Evolutionary conservation across 2,888 invertebrate species (phyloP), one percentile per base, ranked within the genome.

Genomic region (Physocephala rufipes): DNA sequence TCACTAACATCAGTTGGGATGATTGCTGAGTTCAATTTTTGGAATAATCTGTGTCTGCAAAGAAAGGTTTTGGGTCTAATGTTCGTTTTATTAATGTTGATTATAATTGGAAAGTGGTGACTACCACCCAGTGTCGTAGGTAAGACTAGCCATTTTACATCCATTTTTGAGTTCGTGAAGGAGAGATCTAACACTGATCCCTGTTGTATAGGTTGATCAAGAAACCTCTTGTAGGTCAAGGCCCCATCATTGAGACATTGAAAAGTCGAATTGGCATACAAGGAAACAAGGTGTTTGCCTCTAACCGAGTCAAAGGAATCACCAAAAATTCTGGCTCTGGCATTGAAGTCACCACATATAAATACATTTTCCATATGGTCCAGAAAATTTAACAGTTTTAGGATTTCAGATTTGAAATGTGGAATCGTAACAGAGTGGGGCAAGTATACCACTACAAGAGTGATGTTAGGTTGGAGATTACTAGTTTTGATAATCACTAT

Each of bases 331-430:
- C 24, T 19, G 19, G 21, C 12, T 21, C 55, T 55, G 12, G 55
- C 55, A 55, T 55, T 55, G 24, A 55, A 55, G 24, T 55, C 55
- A 13, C 55, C 55, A 13, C 55, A 55, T 55, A 55, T 5, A 21
- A 55, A 21, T 2, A 55, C 19, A 55, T 55, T 55, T 55, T 2
- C 3, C 5, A 19, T n/a, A 3, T n/a, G 7, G 3, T 55, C 55
- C 2, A 55, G 19, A 55, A 55, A 55, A 12, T 13, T 55, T n/a
- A 55, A 4, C 4, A 55, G 24, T n/a, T 55, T 55, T 9, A 30
- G n/a, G 2, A 61, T 2, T 19, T 61, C 61, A 13, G 2, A 5
- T 16, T 16, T 61, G 36, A 61, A 61, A 13, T 16, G 0, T n/a
- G 16, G 16, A 9, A 36, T n/a, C 9, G 16, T 30, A 28, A 61